Evolutionary conservation across 2,797 vertebrate species (phyloP).

Genomic region (Cynopterus sphinx): DNA sequence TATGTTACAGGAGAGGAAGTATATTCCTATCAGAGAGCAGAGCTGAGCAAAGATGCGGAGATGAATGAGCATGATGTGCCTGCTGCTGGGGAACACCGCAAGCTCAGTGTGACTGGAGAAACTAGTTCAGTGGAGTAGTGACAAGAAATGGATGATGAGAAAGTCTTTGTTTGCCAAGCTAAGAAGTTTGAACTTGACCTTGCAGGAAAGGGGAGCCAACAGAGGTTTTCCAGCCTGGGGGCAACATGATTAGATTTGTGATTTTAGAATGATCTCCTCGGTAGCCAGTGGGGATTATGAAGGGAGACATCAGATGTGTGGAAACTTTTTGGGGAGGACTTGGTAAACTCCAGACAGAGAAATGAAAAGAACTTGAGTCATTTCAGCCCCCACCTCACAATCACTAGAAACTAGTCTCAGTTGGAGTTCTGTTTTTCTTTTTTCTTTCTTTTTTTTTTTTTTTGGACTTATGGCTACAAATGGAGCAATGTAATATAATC

Average conservation of each 20-base stretch:
- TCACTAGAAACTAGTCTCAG: not conserved
- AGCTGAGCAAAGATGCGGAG: not conserved
- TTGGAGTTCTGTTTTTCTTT: not conserved
- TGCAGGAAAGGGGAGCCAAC: not conserved
- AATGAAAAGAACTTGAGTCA: not conserved
- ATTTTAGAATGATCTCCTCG: not conserved
- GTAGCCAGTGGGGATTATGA: not conserved
- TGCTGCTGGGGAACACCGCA: not conserved
- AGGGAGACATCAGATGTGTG: not conserved
- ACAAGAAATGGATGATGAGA: not conserved
- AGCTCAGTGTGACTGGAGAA: not conserved
- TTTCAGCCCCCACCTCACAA: not conserved
- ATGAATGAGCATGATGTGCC: no score
- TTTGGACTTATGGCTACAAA: not conserved
- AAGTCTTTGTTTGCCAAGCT: not conserved
- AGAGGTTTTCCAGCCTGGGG: not conserved
- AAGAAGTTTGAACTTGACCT: constrained; percentile 52
- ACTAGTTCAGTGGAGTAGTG: not conserved
- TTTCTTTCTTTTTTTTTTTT: no score
- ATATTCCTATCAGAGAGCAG: not conserved
- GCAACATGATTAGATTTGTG: not conserved
- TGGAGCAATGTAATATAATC: not conserved
- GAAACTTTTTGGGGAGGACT: not conserved
- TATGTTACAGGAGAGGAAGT: not conserved
- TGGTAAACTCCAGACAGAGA: not conserved